phyloP scores from a whole-genome alignment of 1,140 invertebrate species.

The Cydia pomonella region DNA sequence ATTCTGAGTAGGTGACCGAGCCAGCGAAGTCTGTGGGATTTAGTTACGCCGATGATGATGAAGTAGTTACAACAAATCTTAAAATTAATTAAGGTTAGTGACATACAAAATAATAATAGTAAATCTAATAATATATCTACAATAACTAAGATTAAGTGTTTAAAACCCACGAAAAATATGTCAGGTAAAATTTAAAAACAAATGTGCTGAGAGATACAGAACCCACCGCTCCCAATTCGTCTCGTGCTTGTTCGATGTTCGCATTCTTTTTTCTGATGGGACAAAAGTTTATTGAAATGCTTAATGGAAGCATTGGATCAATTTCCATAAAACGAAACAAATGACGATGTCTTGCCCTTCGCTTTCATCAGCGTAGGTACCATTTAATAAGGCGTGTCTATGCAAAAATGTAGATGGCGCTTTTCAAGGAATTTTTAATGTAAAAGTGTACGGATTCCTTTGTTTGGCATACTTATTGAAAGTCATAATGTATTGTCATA shows the following conservation, averaged over 20 bases:
- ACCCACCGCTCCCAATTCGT: background rate
- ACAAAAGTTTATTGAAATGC: slow-evolving; percentile 33
- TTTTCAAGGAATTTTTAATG: background rate
- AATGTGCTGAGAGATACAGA: background rate
- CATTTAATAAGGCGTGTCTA: background rate
- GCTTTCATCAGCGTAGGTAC: background rate
- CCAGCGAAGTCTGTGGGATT: no score
- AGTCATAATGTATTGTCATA: no score
- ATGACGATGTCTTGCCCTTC: background rate
- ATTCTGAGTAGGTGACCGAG: no score
- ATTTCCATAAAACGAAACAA: slow-evolving; percentile 33
- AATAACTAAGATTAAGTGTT: no score
- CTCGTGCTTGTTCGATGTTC: background rate
- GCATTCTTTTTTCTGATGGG: slow-evolving; percentile 9
- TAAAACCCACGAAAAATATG: no score
- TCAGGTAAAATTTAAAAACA: no score
- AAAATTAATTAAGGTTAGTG: no score
- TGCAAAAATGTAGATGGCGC: background rate
- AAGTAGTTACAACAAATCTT: no score
- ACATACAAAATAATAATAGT: no score
- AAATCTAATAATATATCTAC: no score
- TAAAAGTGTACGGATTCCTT: background rate
- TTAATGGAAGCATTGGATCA: slow-evolving; percentile 31
- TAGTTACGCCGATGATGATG: no score
- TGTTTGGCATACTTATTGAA: no score